phyloP scores from a whole-genome alignment of 2,888 invertebrate genomes.

The Drosophila falleni region DNA sequence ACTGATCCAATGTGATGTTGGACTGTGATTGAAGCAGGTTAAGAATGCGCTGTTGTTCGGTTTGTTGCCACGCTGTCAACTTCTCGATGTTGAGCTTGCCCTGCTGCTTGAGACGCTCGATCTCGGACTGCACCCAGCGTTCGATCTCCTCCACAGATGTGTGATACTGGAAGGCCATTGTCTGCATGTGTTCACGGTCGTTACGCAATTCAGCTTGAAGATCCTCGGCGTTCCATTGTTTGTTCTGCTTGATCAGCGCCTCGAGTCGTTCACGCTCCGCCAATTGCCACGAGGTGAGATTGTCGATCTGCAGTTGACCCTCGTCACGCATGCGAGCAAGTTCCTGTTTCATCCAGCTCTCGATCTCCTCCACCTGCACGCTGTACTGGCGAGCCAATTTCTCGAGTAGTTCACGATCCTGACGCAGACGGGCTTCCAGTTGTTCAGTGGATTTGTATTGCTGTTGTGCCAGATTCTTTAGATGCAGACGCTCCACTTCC shows the following conservation, averaged over 20 bases:
- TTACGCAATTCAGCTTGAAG: slow-evolving; percentile 76
- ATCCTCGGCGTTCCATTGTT: slow-evolving; percentile 82
- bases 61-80: slow-evolving; percentile 82
- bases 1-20: slow-evolving; percentile 80
- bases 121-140: slow-evolving; percentile 83
- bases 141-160: slow-evolving; percentile 84
- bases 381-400: slow-evolving; percentile 82
- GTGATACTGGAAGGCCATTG: slow-evolving; percentile 83
- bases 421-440: slow-evolving; percentile 79
- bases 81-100: slow-evolving; percentile 81
- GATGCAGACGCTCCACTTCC: slow-evolving; percentile 82
- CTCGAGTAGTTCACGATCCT: slow-evolving; percentile 82
- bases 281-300: slow-evolving; percentile 83
- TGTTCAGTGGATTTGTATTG: slow-evolving; percentile 83
- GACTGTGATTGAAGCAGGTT: slow-evolving; percentile 79
- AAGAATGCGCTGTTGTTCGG: slow-evolving; percentile 81
- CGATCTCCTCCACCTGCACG: slow-evolving; percentile 83
- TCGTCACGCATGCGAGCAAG: slow-evolving; percentile 82
- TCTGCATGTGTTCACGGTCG: slow-evolving; percentile 83
- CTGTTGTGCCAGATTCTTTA: slow-evolving; percentile 81
- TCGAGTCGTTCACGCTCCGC: slow-evolving; percentile 81
- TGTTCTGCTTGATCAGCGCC: slow-evolving; percentile 75
- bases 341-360: slow-evolving; percentile 83
- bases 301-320: slow-evolving; percentile 82
- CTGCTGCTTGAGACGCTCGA: slow-evolving; percentile 77